A percentile compares a stretch with the other conserved stretches of the same genome.
Conservation (phyloP, 2,888 invertebrate genomes). For the Hypolimnas misippus region DNA sequence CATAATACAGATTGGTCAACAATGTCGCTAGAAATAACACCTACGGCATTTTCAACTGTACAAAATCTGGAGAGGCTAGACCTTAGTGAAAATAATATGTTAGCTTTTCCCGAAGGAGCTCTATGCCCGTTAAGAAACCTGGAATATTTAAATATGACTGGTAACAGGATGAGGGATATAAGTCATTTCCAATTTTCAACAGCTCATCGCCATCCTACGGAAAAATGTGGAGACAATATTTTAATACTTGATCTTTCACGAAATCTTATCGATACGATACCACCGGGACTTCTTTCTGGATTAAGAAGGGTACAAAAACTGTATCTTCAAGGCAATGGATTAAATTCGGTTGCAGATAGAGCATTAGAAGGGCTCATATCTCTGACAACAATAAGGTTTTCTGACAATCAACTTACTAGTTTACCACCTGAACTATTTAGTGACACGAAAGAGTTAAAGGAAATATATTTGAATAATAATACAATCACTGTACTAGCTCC, state of each 20-base stretch:
- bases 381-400: constrained; percentile 89
- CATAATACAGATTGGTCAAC: constrained; percentile 94
- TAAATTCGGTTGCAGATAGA: constrained; percentile 90
- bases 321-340: constrained; percentile 90
- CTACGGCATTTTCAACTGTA: constrained; percentile 89
- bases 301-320: constrained; percentile 88
- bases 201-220: constrained; percentile 82
- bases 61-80: constrained; percentile 89
- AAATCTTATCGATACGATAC: constrained; percentile 90
- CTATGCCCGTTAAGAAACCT: constrained; percentile 90
- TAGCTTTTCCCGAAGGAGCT: constrained; percentile 90
- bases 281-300: constrained; percentile 88
- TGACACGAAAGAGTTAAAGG: constrained; percentile 90
- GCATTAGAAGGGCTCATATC: constrained; percentile 90
- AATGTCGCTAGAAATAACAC: constrained; percentile 90
- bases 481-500: constrained; percentile 91
- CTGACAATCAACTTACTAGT: constrained; percentile 91
- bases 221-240: constrained; percentile 88
- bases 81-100: constrained; percentile 91
- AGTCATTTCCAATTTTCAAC: constrained; percentile 88
- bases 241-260: constrained; percentile 89
- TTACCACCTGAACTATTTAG: constrained; percentile 92
- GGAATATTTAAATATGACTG: constrained; percentile 90
- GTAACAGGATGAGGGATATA: constrained; percentile 90
- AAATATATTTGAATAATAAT: constrained; percentile 92